A percentile compares a stretch with the other conserved stretches of the same genome.
Conservation (phyloP, 2,888 invertebrate genomes). For the Ecdyonurus torrentis region DNA sequence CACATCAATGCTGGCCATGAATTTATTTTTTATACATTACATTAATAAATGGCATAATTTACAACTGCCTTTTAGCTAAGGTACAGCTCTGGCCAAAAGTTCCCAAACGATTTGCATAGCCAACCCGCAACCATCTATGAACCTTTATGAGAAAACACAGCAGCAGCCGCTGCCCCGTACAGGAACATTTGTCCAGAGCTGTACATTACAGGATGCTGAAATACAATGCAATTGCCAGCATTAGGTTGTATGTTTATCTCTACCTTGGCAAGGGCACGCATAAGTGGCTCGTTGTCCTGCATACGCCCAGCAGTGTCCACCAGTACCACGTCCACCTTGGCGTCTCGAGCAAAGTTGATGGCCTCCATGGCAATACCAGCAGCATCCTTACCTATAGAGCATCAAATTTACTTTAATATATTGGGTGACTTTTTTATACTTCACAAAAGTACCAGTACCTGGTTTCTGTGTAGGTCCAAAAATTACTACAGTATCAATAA, state of each 20-base stretch:
- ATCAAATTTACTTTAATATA: conserved; percentile 1
- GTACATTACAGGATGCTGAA: too few species aligned
- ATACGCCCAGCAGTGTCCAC: conserved; percentile 99
- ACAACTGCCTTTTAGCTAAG: neutral
- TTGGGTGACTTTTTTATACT: neutral
- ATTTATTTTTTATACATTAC: neutral
- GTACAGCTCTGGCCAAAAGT: too few species aligned
- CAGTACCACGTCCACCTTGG: conserved; percentile 77
- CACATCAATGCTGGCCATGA: neutral
- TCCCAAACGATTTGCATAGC: too few species aligned
- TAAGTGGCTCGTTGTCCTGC: conserved; percentile 99
- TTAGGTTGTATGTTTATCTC: too few species aligned
- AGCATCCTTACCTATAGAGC: conserved; percentile 89
- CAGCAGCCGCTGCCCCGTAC: too few species aligned
- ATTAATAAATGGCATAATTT: neutral
- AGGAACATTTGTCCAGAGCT: too few species aligned
- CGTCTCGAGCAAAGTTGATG: conserved; percentile 71
- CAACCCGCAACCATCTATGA: too few species aligned
- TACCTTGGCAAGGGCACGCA: conserved; percentile 89
- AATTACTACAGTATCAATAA: neutral
- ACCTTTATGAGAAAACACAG: too few species aligned
- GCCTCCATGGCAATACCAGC: conserved; percentile 98
- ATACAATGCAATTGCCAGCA: too few species aligned
- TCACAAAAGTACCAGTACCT: too few species aligned
- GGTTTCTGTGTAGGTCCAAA: too few species aligned